These are phyloP conservation scores for Desmodus rotundus DNA, from an alignment of 2,113 vertebrate species.

Conservation along the genomic window DNA sequence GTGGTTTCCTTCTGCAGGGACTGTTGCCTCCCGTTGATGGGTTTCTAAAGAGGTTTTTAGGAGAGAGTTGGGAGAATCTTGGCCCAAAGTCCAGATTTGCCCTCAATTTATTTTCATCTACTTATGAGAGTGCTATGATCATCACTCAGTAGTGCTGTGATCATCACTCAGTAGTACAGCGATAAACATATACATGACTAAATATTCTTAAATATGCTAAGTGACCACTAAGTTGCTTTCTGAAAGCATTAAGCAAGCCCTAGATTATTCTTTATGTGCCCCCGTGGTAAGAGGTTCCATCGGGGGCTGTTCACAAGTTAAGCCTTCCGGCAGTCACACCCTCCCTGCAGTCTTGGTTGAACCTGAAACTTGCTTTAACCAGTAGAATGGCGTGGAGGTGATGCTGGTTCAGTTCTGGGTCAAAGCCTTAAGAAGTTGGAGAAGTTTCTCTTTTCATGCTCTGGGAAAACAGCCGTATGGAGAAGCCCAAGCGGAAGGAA, in stretches of 20 bases:
- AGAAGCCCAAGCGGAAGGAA: not conserved
- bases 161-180: not conserved
- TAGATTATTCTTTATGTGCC: not conserved
- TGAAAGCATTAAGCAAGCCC: not conserved
- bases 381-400: not conserved
- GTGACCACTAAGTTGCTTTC: not conserved
- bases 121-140: not conserved
- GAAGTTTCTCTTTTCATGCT: not conserved
- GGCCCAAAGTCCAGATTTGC: not conserved
- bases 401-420: not conserved
- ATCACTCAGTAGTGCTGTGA: accelerated
- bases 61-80: not conserved
- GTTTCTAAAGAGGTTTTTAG: not conserved
- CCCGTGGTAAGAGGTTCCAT: not conserved
- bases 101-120: not conserved
- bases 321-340: not conserved
- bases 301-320: not conserved
- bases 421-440: not conserved
- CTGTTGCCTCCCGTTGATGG: not conserved
- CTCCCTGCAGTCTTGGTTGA: not conserved
- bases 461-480: not conserved
- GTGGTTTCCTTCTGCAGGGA: not conserved
- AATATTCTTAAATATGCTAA: not conserved
- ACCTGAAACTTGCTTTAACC: not conserved
- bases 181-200: not conserved